Percentiles rank a stretch among this genome's conserved stretches.
These are phyloP conservation scores for Naja naja DNA, from an alignment of 2,113 vertebrate genomes.

Conservation along the genomic window DNA sequence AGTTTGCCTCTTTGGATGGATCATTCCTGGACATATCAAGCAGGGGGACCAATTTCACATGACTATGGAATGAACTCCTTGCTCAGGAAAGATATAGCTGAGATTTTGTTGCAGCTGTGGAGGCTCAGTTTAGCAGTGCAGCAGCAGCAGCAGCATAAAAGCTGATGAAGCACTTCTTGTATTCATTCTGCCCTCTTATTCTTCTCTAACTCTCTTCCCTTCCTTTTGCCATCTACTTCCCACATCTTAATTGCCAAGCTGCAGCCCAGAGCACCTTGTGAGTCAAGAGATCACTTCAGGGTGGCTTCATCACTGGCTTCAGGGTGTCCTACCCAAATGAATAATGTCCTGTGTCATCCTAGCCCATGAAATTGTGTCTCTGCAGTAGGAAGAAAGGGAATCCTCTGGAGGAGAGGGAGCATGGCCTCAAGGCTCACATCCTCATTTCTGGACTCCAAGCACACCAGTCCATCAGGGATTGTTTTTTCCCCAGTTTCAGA, in stretches of 20 bases:
- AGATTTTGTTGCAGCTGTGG: not conserved
- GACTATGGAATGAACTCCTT: not conserved
- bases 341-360: conserved; percentile 20
- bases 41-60: not conserved
- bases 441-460: not conserved
- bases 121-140: not conserved
- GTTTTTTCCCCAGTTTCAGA: not conserved
- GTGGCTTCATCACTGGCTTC: no score
- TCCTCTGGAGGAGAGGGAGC: not conserved
- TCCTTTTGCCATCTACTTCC: not conserved
- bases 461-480: conserved; percentile 17
- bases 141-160: no score
- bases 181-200: not conserved
- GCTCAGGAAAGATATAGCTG: not conserved
- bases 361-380: conserved; percentile 32
- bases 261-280: conserved; percentile 12
- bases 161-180: not conserved
- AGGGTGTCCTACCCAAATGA: conserved; percentile 3
- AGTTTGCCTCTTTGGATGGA: not conserved
- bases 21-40: not conserved
- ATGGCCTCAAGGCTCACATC: not conserved
- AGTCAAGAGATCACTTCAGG: conserved; percentile 31
- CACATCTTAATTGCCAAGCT: not conserved
- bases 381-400: not conserved
- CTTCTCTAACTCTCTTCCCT: not conserved